These are phyloP conservation scores for Mola mola DNA, from an alignment of 2,113 vertebrate species.

Conservation along the genomic window DNA sequence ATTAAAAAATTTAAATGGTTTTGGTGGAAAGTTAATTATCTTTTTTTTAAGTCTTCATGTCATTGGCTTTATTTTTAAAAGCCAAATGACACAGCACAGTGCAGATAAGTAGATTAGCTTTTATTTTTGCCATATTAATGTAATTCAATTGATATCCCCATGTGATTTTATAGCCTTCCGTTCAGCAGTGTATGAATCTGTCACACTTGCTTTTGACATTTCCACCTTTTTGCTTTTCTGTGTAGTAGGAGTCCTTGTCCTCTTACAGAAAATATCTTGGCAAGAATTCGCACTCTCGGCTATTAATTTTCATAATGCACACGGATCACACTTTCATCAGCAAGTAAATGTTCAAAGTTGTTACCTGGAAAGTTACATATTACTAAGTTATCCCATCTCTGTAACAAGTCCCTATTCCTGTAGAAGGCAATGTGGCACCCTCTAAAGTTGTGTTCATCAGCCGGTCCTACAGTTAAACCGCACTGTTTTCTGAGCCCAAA, in stretches of 20 bases:
- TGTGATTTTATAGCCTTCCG: constrained; percentile 7
- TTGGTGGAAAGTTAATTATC: background rate
- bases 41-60: constrained; percentile 21
- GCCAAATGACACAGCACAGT: constrained; percentile 12
- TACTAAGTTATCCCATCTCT: background rate
- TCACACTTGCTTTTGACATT: background rate
- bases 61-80: constrained; percentile 36
- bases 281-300: background rate
- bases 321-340: constrained; percentile 2
- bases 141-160: constrained; percentile 28
- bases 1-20: background rate
- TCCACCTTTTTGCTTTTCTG: background rate
- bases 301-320: background rate
- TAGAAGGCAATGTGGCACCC: constrained; percentile 5
- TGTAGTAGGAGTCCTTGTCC: constrained; percentile 1
- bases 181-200: constrained; percentile 14
- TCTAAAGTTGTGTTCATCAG: constrained; percentile 16
- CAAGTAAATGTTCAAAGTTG: background rate
- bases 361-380: background rate
- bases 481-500: constrained; percentile 38
- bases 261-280: background rate
- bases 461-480: constrained; percentile 12
- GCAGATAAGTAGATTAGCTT: constrained; percentile 35
- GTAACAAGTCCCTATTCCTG: background rate
- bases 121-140: constrained; percentile 35